Percentiles rank a stretch among this genome's conserved stretches.
Conservation (phyloP, 2,888 invertebrate genomes). For the Orthonychiurus folsomi region DNA sequence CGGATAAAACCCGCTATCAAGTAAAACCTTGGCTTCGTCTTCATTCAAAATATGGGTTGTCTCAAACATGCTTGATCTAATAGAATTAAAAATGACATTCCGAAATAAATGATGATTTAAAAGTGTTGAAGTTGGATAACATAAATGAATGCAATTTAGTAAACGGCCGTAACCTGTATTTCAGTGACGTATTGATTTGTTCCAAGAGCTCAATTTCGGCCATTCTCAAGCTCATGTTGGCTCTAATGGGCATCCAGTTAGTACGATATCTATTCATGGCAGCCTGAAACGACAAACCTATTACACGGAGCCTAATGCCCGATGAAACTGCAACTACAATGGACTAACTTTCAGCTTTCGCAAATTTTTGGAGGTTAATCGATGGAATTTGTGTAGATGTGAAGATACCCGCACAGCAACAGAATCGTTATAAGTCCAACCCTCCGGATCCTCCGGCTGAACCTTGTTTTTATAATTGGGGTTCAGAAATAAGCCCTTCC, state of each 20-base stretch:
- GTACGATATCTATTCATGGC: conserved; percentile 19
- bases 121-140: background rate
- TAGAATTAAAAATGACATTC: too few relatives aligned
- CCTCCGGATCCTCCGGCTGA: conserved; percentile 18
- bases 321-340: background rate
- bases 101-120: too few relatives aligned
- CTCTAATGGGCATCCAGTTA: conserved; percentile 24
- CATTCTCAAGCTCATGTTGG: conserved; percentile 23
- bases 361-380: conserved; percentile 20
- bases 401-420: conserved; percentile 16
- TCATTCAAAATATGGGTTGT: conserved; percentile 20
- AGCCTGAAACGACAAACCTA: conserved; percentile 15
- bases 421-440: conserved; percentile 25
- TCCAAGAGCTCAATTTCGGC: conserved; percentile 17
- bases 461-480: too few relatives aligned
- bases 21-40: conserved; percentile 48
- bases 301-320: too few relatives aligned
- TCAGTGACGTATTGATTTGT: conserved; percentile 15
- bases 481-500: too few relatives aligned
- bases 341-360: conserved; percentile 20
- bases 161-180: conserved; percentile 18
- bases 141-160: background rate
- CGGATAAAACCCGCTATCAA: conserved; percentile 54
- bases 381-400: conserved; percentile 24
- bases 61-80: conserved; percentile 29